Base-by-base conservation (phyloP, 2,888 invertebrate species). In the Caenorhabditis panamensis region DNA sequence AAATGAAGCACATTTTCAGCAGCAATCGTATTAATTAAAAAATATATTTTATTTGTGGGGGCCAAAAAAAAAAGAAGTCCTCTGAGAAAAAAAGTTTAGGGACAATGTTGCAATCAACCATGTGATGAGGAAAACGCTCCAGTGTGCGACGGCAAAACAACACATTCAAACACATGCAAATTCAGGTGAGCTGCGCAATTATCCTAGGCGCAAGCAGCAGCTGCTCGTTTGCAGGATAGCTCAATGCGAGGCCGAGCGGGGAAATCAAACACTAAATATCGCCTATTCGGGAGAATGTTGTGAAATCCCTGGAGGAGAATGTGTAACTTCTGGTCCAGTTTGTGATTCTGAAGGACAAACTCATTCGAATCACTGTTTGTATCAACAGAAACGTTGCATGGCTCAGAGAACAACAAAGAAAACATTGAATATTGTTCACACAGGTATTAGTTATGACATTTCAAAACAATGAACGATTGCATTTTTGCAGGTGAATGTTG, bases 271-370 rank as follows among this genome's bases (percentile, higher is more conserved):
- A 1, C 37, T 88, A 0, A 51, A 53, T 13, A 67, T 88, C 11
- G 82, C 82, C 5, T 86, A 88, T 63, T n/a, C 66, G 6, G 87
- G 87, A 51, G 82, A 84, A 54, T 88, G 88, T 66, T 88, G 88
- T 53, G 3, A 41, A 11, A 18, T 79, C 44, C 84, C 82, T 22
- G 59, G 44, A 9, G 86, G 85, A 16, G 73, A 76, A 36, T 88
- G 87, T 62, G 51, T 71, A 28, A 72, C 64, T 47, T 76, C 76
- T 18, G 86, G 82, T 26, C 58, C 83, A 9, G 82, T 89, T 11
- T 89, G 89, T 61, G 89, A 88, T 63, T 84, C 89, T 0, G 82
- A 83, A 36, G 86, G 86, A 8, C 73, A 80, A 49, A 83, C 83
- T 3, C 87, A 89, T 54, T 36, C 73, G 0, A 86, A 82, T 67